Percentiles rank a stretch among this genome's conserved stretches.
Evolutionary conservation across 2,113 vertebrate species (phyloP).

Genomic region (Rhegmatorhina hoffmannsi): DNA sequence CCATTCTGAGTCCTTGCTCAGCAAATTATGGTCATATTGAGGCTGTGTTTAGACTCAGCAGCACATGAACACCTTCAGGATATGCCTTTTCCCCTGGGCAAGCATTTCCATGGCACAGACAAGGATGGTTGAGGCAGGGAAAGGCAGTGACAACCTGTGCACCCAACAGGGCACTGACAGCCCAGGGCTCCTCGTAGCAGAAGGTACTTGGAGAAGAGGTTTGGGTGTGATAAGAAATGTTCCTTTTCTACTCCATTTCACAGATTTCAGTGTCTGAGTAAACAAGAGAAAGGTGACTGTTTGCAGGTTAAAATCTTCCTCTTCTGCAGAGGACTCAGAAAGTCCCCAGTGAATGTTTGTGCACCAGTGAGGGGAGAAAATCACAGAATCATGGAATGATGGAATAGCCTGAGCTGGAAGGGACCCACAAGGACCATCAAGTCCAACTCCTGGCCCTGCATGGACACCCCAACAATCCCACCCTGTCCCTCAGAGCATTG

Average conservation of each 20-base stretch:
- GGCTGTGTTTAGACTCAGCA: not conserved
- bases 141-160: not conserved
- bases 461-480: not conserved
- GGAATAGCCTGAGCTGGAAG: fast-evolving
- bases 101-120: not conserved
- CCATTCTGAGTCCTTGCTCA: not conserved
- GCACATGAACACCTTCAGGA: not conserved
- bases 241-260: not conserved
- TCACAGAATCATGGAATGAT: not conserved
- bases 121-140: not conserved
- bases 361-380: not conserved
- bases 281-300: not conserved
- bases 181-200: not conserved
- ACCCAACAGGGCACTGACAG: fast-evolving
- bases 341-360: not conserved
- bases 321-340: not conserved
- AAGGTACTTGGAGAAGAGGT: not conserved
- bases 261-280: not conserved
- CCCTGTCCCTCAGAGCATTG: not conserved
- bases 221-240: not conserved
- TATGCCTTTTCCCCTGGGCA: not conserved
- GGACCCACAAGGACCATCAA: not conserved
- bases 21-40: not conserved
- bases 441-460: fast-evolving
- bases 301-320: not conserved